A percentile compares a stretch with the other conserved stretches of the same genome.
Evolutionary conservation across 2,888 invertebrate species (phyloP).

Genomic region (Nomada goodeniana): DNA sequence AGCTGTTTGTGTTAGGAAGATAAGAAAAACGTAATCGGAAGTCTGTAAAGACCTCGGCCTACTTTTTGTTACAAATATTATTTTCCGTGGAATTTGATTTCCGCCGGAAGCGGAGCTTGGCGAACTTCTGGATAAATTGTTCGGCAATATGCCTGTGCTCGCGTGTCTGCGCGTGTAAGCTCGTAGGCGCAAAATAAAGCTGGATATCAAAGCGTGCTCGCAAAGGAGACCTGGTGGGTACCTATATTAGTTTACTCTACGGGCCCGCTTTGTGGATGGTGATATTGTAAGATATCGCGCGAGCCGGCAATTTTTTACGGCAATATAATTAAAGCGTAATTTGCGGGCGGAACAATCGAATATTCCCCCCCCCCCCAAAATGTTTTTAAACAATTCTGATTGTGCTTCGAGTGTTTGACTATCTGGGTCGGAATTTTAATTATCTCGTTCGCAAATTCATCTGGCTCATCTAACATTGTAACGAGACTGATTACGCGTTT

Average conservation of each 20-base stretch:
- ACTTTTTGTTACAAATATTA: not conserved
- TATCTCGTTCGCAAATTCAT: no score
- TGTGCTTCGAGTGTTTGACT: no score
- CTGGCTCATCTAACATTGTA: not conserved
- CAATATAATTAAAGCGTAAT: not conserved
- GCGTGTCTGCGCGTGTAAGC: not conserved
- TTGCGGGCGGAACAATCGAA: no score
- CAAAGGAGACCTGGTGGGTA: not conserved
- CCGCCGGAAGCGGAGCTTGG: not conserved
- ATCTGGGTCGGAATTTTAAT: no score
- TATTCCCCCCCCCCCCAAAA: no score
- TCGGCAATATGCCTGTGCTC: conserved; percentile 9
- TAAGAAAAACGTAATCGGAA: no score
- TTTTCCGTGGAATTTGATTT: conserved; percentile 13
- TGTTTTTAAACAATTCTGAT: no score
- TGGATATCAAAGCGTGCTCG: conserved; percentile 30
- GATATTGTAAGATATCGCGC: conserved; percentile 16
- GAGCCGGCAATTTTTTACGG: not conserved
- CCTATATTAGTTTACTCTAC: conserved; percentile 24
- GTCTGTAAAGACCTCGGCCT: not conserved
- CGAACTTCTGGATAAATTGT: conserved; percentile 10
- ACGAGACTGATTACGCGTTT: conserved; percentile 8
- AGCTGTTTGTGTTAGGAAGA: no score
- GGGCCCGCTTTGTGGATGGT: not conserved
- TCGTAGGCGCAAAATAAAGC: conserved; percentile 33